Evolutionary conservation across 2,113 vertebrate genomes (phyloP).

Genomic region (Gallinago media): DNA sequence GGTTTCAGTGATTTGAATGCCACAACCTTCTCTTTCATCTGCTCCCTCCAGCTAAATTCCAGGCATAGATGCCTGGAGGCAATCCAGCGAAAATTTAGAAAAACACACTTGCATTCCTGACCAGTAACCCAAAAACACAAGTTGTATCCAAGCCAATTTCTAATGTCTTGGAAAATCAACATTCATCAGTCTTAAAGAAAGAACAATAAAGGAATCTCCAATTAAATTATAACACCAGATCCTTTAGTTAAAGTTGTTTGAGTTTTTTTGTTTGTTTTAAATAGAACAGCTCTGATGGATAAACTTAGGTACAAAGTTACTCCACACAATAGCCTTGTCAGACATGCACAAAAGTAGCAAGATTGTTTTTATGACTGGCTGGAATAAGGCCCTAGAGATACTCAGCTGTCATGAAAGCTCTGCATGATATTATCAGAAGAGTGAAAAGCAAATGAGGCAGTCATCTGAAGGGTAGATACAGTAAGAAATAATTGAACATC

Average conservation of each 20-base stretch:
- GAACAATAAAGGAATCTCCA: not conserved
- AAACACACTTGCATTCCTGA: not conserved
- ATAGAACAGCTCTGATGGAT: not conserved
- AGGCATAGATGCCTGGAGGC: not conserved
- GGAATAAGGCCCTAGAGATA: conserved; percentile 18
- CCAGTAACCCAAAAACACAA: not conserved
- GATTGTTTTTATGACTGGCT: not conserved
- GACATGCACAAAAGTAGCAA: not conserved
- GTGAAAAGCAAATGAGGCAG: not conserved
- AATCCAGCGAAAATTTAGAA: not conserved
- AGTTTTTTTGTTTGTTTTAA: not conserved
- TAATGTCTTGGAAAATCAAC: not conserved
- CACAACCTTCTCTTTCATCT: not conserved
- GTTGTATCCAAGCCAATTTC: not conserved
- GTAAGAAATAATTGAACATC: conserved; percentile 15
- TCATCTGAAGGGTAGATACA: not conserved
- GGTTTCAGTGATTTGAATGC: not conserved
- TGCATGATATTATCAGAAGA: not conserved
- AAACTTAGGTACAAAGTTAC: not conserved
- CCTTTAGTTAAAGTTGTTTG: not conserved
- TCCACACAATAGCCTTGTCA: not conserved
- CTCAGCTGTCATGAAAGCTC: not conserved
- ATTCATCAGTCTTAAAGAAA: not conserved
- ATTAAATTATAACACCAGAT: not conserved
- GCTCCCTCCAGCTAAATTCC: not conserved